A percentile compares a stretch with the other conserved stretches of the same genome.
Evolutionary conservation across 2,888 invertebrate species (phyloP).

Genomic region (Polietes domitor): DNA sequence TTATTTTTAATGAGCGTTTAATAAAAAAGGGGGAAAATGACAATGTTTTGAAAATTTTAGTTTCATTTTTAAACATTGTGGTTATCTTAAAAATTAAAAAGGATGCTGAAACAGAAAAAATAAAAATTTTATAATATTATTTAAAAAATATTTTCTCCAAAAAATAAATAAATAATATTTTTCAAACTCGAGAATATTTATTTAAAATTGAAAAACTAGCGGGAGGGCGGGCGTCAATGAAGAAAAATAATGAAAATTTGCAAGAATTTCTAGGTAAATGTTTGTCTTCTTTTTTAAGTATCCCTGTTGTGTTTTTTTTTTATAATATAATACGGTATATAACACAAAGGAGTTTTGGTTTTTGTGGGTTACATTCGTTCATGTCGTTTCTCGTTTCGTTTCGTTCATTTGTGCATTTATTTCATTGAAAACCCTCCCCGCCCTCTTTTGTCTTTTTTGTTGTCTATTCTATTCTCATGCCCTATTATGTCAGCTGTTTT

Average conservation of each 20-base stretch:
- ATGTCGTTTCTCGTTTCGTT: neutral
- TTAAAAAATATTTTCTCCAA: conserved; percentile 3
- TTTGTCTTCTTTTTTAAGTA: neutral
- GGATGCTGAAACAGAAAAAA: no score
- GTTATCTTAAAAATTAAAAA: no score
- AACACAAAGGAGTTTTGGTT: neutral
- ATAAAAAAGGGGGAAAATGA: no score
- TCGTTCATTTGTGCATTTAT: conserved; percentile 11
- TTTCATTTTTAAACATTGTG: no score
- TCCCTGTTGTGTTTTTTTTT: neutral
- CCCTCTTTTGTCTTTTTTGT: no score
- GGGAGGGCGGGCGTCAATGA: no score
- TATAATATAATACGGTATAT: neutral
- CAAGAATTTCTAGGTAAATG: neutral
- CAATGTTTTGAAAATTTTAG: no score
- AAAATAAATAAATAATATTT: no score
- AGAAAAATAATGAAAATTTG: no score
- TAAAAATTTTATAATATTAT: neutral
- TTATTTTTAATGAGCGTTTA: neutral
- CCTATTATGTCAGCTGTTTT: neutral
- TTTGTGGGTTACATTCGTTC: neutral
- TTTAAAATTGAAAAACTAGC: no score
- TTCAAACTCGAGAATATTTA: no score
- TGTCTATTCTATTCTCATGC: neutral
- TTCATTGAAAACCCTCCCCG: neutral